Percentiles rank a stretch among this genome's conserved stretches.
Conservation (phyloP, 2,888 invertebrate genomes). For the Gnatocerus cornutus region DNA sequence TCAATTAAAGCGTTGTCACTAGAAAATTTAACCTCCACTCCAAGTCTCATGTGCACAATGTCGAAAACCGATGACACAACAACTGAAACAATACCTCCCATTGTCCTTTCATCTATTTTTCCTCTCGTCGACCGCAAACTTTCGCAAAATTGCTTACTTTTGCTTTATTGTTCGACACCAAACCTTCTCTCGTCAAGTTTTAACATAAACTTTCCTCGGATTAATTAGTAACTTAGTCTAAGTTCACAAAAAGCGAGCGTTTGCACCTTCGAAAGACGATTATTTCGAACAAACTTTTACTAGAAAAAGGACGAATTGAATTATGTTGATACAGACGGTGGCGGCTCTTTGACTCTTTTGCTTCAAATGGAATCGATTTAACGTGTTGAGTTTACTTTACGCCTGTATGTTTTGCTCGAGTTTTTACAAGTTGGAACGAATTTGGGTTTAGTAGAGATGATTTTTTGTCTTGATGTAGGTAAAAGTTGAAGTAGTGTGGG, state of each 20-base stretch:
- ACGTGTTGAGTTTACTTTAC: slow-evolving; percentile 22
- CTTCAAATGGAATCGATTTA: slow-evolving; percentile 19
- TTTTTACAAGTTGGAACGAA: slow-evolving; percentile 17
- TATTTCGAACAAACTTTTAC: slow-evolving; percentile 4
- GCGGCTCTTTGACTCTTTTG: slow-evolving; percentile 12
- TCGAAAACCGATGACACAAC: slow-evolving; percentile 4
- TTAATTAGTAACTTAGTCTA: slow-evolving; percentile 10
- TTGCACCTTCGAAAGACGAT: slow-evolving; percentile 3
- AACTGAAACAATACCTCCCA: slow-evolving; percentile 1
- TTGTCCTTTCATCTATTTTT: slow-evolving; percentile 1
- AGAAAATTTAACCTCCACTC: neutral
- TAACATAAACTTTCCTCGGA: slow-evolving; percentile 4
- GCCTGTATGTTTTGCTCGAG: slow-evolving; percentile 21
- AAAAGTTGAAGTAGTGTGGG: slow-evolving; percentile 10
- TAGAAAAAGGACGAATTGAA: slow-evolving; percentile 1
- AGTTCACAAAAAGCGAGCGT: slow-evolving; percentile 6
- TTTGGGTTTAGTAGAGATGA: slow-evolving; percentile 12
- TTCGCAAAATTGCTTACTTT: slow-evolving; percentile 3
- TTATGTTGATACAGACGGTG: slow-evolving; percentile 23
- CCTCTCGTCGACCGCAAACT: neutral
- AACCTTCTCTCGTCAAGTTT: slow-evolving; percentile 5
- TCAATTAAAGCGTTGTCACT: slow-evolving; percentile 16
- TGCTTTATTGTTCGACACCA: slow-evolving; percentile 10
- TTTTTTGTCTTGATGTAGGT: slow-evolving; percentile 1
- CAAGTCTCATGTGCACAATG: slow-evolving; percentile 8